Conservation (phyloP, 2,888 invertebrate genomes). For the Limenitis camilla region DNA sequence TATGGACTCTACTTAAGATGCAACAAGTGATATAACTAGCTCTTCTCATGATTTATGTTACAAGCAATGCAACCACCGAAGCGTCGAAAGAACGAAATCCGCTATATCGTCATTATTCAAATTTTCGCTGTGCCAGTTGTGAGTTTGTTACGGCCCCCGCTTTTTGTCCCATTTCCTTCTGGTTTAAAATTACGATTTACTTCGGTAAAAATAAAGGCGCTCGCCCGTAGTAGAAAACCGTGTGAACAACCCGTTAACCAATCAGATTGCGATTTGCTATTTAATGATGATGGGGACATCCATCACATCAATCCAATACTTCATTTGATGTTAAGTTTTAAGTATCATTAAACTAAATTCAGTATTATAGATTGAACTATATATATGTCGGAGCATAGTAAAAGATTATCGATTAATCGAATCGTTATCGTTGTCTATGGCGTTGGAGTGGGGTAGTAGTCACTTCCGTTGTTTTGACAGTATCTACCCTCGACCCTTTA, state of each 20-base stretch:
- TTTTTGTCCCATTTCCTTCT: slow-evolving; percentile 65
- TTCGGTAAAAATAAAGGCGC: slow-evolving; percentile 63
- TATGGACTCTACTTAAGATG: no score
- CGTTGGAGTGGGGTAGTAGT: no score
- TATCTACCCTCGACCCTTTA: no score
- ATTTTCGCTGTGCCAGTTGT: slow-evolving; percentile 71
- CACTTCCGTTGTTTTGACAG: no score
- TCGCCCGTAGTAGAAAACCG: slow-evolving; percentile 68
- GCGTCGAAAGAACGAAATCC: slow-evolving; percentile 64
- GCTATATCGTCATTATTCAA: slow-evolving; percentile 72
- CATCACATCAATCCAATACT: no score
- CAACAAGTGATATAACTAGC: slow-evolving; percentile 24
- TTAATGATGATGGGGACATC: no score
- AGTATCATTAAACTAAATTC: no score
- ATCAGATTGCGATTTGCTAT: slow-evolving; percentile 33
- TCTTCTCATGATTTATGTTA: slow-evolving; percentile 34
- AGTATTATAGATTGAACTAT: no score
- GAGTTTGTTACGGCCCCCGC: slow-evolving; percentile 70
- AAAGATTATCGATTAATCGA: no score
- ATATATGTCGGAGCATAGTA: no score
- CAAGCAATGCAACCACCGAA: slow-evolving; percentile 50
- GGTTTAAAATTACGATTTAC: slow-evolving; percentile 71
- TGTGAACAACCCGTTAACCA: slow-evolving; percentile 66
- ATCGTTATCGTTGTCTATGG: no score
- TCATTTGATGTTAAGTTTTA: no score